Base-by-base conservation (phyloP, 2,888 invertebrate genomes). In the Cheilosia vulpina region DNA sequence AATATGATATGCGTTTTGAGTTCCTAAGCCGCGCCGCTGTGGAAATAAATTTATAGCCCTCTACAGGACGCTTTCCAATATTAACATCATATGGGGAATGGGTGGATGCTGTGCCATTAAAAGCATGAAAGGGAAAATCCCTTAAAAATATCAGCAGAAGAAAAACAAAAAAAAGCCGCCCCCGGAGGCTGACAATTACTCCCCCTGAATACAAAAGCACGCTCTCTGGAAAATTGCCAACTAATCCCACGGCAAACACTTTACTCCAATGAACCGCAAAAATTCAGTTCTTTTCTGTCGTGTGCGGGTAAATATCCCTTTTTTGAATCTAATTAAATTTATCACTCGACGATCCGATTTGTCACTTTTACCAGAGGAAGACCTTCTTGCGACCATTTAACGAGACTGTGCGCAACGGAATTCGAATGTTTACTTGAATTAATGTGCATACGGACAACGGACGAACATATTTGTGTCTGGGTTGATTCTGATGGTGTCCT, bases 251-350 rank as follows among this genome's bases (percentile, higher is more conserved):
- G 19, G 13, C 13, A 52, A 52, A 24, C 72, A 73, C 66, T 81
- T 72, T 71, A 71, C 75, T 63, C 63, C 85, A 72, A 85, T 85
- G 81, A 77, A 81, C 85, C 81, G 66, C 71, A 76, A 81, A 72
- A 72, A 77, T 34, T 68, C 68, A 58, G 43, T 72, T 63, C 27
- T 41, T 47, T 62, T 60, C 43, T 38, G 38, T 9, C 2, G 2
- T 38, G 31, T 34, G 7, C 21, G 58, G 31, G 83, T 58, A 84
- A 79, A 84, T 76, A 85, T 76, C 62, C 47, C 66, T 38, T 69
- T 78, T 66, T 38, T 62, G 87, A 82, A 81, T 73, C 87, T 87
- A 87, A 87, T 87, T 87, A 87, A 87, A 87, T 87, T 85, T 65
- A 84, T 11, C 45, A 66, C 68, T 81, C 66, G 66, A 85, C 71